Evolutionary conservation across 1,140 invertebrate genomes (phyloP).

Genomic region (Drosophila bocqueti): DNA sequence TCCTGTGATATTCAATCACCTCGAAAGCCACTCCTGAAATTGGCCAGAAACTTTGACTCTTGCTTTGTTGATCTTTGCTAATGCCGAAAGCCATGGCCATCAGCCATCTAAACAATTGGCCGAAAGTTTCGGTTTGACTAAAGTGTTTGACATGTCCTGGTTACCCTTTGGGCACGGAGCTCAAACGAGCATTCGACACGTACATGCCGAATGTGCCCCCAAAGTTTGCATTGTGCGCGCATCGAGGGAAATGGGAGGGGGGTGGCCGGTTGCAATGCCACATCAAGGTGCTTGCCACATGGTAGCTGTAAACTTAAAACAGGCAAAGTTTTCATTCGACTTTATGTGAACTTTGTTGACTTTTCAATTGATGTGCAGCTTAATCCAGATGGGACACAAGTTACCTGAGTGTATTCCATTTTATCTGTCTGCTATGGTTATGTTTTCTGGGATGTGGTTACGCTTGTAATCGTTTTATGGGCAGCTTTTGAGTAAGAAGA

Average conservation of each 20-base stretch:
- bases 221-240: constrained; percentile 34
- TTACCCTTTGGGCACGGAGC: constrained; percentile 23
- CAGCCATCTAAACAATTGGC: constrained; percentile 39
- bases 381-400: constrained; percentile 18
- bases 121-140: constrained; percentile 35
- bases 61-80: constrained; percentile 37
- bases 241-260: background rate
- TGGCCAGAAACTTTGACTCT: constrained; percentile 21
- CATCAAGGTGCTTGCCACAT: constrained; percentile 16
- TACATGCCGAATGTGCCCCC: constrained; percentile 19
- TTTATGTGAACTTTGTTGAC: constrained; percentile 36
- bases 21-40: constrained; percentile 28
- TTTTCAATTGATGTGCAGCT: constrained; percentile 46
- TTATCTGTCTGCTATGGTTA: constrained; percentile 7
- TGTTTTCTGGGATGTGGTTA: constrained; percentile 1
- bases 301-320: constrained; percentile 23
- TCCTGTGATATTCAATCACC: constrained; percentile 35
- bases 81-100: constrained; percentile 33
- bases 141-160: constrained; percentile 51
- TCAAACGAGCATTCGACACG: background rate
- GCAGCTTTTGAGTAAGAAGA: too few species aligned
- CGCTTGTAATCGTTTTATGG: constrained; percentile 2
- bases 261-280: background rate
- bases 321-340: constrained; percentile 17
- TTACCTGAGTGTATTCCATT: constrained; percentile 12